Conservation (phyloP, 2,888 invertebrate species). For the Apamea epomidion region DNA sequence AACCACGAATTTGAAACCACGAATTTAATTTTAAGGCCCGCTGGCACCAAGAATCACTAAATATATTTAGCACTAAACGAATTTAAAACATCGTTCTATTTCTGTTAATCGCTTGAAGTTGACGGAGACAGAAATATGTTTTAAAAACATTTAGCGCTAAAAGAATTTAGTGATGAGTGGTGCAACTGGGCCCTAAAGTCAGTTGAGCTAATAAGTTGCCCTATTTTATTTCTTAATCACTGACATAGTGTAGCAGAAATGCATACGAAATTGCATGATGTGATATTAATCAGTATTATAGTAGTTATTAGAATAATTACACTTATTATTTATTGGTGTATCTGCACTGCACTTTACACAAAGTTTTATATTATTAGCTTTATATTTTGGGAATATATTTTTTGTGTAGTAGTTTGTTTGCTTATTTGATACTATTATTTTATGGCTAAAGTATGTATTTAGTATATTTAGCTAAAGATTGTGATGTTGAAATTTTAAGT, state of each 20-base stretch:
- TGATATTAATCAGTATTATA: conserved; percentile 58
- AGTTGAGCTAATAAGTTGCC: background rate
- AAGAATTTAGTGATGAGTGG: background rate
- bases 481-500: background rate
- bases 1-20: background rate
- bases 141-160: background rate
- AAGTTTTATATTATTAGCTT: conserved; percentile 54
- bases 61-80: background rate
- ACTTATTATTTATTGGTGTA: conserved; percentile 55
- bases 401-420: conserved; percentile 46
- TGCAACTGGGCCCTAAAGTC: background rate
- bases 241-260: conserved; percentile 60
- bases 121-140: background rate
- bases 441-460: conserved; percentile 40
- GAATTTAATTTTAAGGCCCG: background rate
- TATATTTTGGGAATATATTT: conserved; percentile 59
- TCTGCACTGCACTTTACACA: conserved; percentile 72
- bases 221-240: conserved; percentile 14
- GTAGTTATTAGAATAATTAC: conserved; percentile 51
- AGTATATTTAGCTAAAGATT: conserved; percentile 24
- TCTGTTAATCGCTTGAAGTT: background rate
- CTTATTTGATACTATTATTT: conserved; percentile 29
- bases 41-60: background rate
- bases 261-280: conserved; percentile 56
- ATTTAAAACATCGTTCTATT: background rate